phyloP scores from a whole-genome alignment of 2,888 invertebrate genomes.

The Metalampra italica region DNA sequence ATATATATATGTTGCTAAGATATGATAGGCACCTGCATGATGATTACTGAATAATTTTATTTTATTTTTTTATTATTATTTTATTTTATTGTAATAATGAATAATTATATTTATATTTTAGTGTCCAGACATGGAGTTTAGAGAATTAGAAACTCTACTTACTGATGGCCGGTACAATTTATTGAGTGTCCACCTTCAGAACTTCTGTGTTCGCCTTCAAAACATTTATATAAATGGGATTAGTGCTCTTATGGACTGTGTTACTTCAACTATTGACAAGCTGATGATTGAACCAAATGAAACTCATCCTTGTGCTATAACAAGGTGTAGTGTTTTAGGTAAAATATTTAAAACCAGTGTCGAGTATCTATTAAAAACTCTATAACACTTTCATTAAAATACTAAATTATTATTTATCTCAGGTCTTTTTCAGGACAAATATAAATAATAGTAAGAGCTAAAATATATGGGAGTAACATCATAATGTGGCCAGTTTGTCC shows the following conservation, averaged over 20 bases:
- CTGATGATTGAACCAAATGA: constrained; percentile 75
- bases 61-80: no score
- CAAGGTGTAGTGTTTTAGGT: constrained; percentile 84
- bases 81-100: no score
- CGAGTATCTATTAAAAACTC: no score
- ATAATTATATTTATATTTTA: constrained; percentile 33
- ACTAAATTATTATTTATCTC: no score
- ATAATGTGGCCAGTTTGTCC: neutral
- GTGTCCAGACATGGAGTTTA: constrained; percentile 88
- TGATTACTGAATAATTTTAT: no score
- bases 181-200: constrained; percentile 75
- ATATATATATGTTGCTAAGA: no score
- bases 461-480: neutral
- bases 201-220: constrained; percentile 79
- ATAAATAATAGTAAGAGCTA: no score
- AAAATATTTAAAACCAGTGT: constrained; percentile 12
- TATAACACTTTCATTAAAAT: no score
- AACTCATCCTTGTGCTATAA: constrained; percentile 70
- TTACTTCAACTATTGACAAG: constrained; percentile 79
- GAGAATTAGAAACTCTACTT: constrained; percentile 81
- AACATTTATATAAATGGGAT: constrained; percentile 80
- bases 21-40: no score
- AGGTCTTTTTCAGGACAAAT: no score
- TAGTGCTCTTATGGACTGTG: constrained; percentile 81
- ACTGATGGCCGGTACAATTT: constrained; percentile 80